phyloP scores from a whole-genome alignment of 1,140 invertebrate genomes.

The Steinernema khuongi region DNA sequence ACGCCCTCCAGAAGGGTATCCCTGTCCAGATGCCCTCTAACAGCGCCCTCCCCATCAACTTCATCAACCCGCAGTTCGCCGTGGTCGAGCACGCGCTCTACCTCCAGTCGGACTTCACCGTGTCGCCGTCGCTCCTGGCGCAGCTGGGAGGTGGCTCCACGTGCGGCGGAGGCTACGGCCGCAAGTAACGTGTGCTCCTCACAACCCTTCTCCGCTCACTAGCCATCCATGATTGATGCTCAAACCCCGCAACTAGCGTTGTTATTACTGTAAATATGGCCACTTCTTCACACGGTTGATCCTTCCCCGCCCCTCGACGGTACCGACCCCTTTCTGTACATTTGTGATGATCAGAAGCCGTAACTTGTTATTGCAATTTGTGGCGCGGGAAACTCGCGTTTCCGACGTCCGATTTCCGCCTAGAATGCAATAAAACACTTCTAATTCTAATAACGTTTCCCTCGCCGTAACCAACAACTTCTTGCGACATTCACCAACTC shows the following conservation, averaged over 20 bases:
- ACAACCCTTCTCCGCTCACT: background rate
- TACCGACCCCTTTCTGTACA: constrained; percentile 1
- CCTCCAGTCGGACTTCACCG: constrained; percentile 50
- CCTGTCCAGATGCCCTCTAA: constrained; percentile 40
- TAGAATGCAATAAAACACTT: no score
- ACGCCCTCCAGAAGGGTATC: constrained; percentile 47
- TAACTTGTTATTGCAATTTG: no score
- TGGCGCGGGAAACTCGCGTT: no score
- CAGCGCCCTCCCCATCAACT: constrained; percentile 49
- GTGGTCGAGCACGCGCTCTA: constrained; percentile 56
- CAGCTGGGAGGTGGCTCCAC: constrained; percentile 7
- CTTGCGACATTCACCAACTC: no score
- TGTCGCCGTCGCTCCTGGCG: constrained; percentile 37
- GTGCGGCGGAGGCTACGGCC: background rate
- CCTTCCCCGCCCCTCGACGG: background rate
- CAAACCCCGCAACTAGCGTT: background rate
- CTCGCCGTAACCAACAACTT: no score
- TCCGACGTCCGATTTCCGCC: no score
- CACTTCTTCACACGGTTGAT: background rate
- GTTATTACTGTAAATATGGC: background rate
- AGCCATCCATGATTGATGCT: constrained; percentile 16
- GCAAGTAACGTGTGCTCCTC: background rate
- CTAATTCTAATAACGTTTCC: no score
- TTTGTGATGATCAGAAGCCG: constrained; percentile 17
- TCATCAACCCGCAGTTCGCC: constrained; percentile 47